Evolutionary conservation across 2,113 vertebrate species (phyloP), one percentile per base, ranked within the genome.

Genomic region (Paramisgurnus dabryanus): DNA sequence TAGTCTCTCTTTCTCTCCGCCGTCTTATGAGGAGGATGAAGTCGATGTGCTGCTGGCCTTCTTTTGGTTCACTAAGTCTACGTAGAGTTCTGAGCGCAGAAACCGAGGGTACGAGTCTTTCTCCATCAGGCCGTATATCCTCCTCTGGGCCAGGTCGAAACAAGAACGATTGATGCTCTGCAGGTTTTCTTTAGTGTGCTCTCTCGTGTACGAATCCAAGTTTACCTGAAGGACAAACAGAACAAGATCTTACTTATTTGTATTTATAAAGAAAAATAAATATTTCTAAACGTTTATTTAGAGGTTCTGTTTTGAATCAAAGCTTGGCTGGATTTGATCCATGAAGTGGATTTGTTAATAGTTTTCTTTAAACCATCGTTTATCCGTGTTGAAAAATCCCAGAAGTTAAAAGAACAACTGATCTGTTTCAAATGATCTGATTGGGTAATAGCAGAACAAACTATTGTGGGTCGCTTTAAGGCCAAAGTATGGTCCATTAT

Each of bases 91-190:
- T 0, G 97, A 99, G 87, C 97, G 96, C 64, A 99, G 94, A 90
- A 99, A 99, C 53, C 98, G 96, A 0, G 98, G 96, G 76, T 98
- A 99, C 0, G 98, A 97, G 94, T 99, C 98, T 87, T 98, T 98
- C 89, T 99, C 98, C 97, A 99, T 99, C 64, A 99, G 94, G 78
- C 96, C 97, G 0, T 95, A 98, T 92, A 99, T 99, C 89, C 98
- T 94, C 87, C 96, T 93, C 92, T 99, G 98, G 0, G 98, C 98
- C 3, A 98, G 92, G 82, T 99, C 96, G 0, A 99, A 99, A 92
- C 95, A 95, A 90, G 95, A 92, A 67, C 94, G 94, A 0, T 93
- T 96, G 88, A 95, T 93, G 71, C 94, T 95, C 92, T 97, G 96
- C 84, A 99, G 90, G 94, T 98, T 98, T 86, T 96, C 96, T 92